Base-by-base conservation (phyloP, 2,113 vertebrate species). In the Lophochroa leadbeateri region DNA sequence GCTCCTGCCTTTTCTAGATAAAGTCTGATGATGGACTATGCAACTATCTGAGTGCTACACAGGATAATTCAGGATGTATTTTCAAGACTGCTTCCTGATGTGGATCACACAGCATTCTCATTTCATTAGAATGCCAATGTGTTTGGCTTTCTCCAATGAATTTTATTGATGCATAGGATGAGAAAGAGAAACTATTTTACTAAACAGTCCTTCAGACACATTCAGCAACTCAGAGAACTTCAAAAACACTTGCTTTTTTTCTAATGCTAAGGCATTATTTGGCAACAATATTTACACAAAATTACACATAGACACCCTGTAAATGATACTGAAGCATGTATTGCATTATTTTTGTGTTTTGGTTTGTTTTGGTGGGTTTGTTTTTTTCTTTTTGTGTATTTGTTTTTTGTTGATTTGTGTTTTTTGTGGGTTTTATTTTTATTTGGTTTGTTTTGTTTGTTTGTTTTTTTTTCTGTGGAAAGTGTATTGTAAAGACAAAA, bases 1-100 rank as follows among this genome's bases (percentile, higher is more conserved):
- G 28, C 43, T 96, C 43, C 43, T 95, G 39, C 92, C 94, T 97
- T 95, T 95, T 53, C 75, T 76, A 86, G 82, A 79, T 65, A 81
- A 87, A 95, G 57, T 90, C 78, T 94, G 47, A 67, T 83, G 72
- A 94, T 92, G 79, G 81, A 86, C 92, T 87, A 28, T 74, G 65
- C 27, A 88, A n/a, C 31, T 47, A 5, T 87, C 80, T 80, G 46
- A 92, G 70, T 94, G 72, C 20, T 95, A 63, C 37, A 50, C 10
- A 80, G 80, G 41, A 64, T 83, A 86, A 84, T 74, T 82, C 85
- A 84, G 37, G 87, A 74, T 67, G 6, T 28, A 49, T 94, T 95
- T 94, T 96, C 63, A 85, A 93, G 55, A 90, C 23, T 65, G 4
- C 7, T 92, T 27, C 44, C n/a, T 92, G 68, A 19, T 64, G 31